phyloP scores from a whole-genome alignment of 2,113 vertebrate species.

The Salvelinus sp. region DNA sequence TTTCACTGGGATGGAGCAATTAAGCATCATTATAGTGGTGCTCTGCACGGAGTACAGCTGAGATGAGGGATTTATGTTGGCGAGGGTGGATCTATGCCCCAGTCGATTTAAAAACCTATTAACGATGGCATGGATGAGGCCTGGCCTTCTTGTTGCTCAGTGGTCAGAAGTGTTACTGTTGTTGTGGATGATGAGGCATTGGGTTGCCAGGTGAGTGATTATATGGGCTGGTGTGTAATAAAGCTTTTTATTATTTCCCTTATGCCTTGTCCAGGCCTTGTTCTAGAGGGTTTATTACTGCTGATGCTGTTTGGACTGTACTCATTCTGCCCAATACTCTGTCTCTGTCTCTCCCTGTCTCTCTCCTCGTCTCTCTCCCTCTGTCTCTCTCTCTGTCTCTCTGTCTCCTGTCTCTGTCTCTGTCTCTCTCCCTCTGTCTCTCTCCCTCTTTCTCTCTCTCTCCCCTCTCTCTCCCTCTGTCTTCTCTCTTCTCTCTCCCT shows the following conservation, averaged over 20 bases:
- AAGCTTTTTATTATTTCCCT: background rate
- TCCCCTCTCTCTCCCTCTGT: too few relatives aligned
- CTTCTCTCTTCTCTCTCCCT: too few relatives aligned
- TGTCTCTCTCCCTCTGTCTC: too few relatives aligned
- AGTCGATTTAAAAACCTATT: conserved; percentile 37
- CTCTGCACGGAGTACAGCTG: conserved; percentile 6
- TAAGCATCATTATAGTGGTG: conserved; percentile 14
- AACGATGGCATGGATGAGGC: conserved; percentile 5
- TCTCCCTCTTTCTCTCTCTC: too few relatives aligned
- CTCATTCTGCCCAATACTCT: background rate
- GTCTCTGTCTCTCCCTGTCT: background rate
- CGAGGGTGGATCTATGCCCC: conserved; percentile 25
- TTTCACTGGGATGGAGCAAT: conserved; percentile 26
- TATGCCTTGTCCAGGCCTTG: background rate
- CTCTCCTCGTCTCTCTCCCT: background rate
- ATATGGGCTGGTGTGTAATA: background rate
- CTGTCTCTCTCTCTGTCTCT: background rate
- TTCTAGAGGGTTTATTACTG: background rate
- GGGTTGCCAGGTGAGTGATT: too few relatives aligned
- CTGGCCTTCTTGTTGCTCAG: too few relatives aligned
- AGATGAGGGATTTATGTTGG: conserved; percentile 35
- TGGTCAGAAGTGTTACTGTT: too few relatives aligned
- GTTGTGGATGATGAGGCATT: too few relatives aligned
- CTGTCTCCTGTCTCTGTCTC: too few relatives aligned
- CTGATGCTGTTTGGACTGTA: background rate